These are phyloP conservation scores for Phalacrocorax brasilianus DNA, from an alignment of 2,113 vertebrate genomes.

Conservation along the genomic window DNA sequence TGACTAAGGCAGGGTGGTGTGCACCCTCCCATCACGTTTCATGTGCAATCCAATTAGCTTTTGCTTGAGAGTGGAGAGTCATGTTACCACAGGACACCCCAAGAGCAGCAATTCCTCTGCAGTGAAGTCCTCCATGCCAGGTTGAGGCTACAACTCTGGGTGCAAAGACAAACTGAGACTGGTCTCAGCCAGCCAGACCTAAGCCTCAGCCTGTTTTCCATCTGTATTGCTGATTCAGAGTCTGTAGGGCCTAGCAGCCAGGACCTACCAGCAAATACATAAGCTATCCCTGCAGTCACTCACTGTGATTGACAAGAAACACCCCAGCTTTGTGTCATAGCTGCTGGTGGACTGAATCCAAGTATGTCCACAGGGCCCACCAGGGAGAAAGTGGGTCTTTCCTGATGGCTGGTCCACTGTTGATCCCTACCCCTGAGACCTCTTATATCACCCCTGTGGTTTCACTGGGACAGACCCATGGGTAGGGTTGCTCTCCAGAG, in stretches of 20 bases:
- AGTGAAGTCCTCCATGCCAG: background rate
- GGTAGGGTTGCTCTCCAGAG: background rate
- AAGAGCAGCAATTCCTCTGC: rapidly evolving
- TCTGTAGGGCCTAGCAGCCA: background rate
- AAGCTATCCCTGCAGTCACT: background rate
- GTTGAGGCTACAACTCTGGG: background rate
- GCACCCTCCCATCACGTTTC: background rate
- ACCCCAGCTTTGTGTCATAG: background rate
- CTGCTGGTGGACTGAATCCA: background rate
- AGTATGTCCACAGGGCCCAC: rapidly evolving
- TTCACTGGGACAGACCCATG: background rate
- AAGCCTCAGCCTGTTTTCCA: background rate
- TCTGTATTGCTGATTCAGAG: background rate
- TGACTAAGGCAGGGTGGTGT: background rate
- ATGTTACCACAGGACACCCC: rapidly evolving
- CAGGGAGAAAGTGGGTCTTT: background rate
- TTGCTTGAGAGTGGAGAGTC: background rate
- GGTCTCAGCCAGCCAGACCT: background rate
- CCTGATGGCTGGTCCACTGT: background rate
- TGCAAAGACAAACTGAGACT: background rate
- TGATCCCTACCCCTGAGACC: background rate
- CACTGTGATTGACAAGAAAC: background rate
- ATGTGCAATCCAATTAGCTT: background rate
- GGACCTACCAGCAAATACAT: background rate
- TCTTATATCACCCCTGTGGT: background rate